Evolutionary conservation across 2,113 vertebrate species (phyloP).

Genomic region (Nerophis lumbriciformis): DNA sequence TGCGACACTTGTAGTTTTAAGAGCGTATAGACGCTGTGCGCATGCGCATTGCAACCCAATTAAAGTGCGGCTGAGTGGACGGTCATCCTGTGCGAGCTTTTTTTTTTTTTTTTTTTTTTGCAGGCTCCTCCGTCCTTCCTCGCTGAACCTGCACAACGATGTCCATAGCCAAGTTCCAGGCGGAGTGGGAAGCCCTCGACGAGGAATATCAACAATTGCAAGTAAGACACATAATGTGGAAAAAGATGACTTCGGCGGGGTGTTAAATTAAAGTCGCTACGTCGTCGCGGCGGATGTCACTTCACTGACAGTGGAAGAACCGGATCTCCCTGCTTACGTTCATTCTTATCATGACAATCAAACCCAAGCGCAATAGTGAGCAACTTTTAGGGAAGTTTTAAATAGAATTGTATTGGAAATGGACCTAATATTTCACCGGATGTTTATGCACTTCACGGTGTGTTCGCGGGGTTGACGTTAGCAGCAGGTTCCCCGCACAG

Average conservation of each 20-base stretch:
- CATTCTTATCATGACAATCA: slow-evolving; percentile 7
- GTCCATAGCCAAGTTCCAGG: slow-evolving; percentile 72
- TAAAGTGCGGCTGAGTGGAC: slow-evolving; percentile 23
- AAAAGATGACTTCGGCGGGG: neutral
- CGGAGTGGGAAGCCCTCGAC: slow-evolving; percentile 84
- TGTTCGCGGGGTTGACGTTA: slow-evolving; percentile 28
- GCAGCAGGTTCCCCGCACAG: slow-evolving; percentile 10
- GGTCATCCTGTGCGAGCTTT: slow-evolving; percentile 5
- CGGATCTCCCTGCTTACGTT: slow-evolving; percentile 17
- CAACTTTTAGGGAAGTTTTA: neutral
- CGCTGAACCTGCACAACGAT: slow-evolving; percentile 39
- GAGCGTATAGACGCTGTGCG: slow-evolving; percentile 9
- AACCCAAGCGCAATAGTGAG: too few relatives aligned
- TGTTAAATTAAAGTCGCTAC: neutral
- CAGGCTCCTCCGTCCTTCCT: neutral
- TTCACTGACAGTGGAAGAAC: slow-evolving; percentile 12
- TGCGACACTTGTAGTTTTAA: neutral
- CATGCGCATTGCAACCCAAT: slow-evolving; percentile 37
- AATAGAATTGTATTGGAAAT: neutral
- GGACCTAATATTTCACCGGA: neutral
- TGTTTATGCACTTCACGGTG: neutral
- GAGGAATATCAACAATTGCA: slow-evolving; percentile 86
- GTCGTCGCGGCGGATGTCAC: slow-evolving; percentile 6
- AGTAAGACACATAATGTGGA: slow-evolving; percentile 59
- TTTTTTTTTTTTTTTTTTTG: neutral